Evolutionary conservation across 2,113 vertebrate species (phyloP), one percentile per base, ranked within the genome.

Genomic region (Baryphthengus martii): DNA sequence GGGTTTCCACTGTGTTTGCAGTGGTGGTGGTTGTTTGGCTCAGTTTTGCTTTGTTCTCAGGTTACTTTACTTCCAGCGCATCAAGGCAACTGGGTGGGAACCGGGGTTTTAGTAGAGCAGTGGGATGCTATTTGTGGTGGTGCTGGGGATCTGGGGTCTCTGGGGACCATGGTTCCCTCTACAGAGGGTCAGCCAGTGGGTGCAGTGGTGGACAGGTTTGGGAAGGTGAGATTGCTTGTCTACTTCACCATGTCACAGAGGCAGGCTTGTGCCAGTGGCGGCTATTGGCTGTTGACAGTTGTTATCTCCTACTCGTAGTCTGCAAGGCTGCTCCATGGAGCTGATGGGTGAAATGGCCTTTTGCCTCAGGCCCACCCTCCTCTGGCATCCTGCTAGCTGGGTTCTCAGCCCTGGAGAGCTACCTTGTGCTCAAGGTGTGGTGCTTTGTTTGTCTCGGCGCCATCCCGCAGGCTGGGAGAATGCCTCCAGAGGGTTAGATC

Each of bases 381-480:
- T 44, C 79, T 67, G 92, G 94, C 93, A 96, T 97, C 76, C 76
- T 87, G 91, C 73, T 93, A 49, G 89, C 90, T 95, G 90, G 79
- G 89, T 92, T 94, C 85, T 84, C 83, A 83, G 82, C 88, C 88
- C 83, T 4, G 72, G 17, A 58, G 58, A 88, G n/a, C 45, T 84
- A 13, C 86, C 49, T 44, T 29, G 72, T 0, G 8, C 77, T 66
- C 15, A 25, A 74, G 90, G 72, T 50, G 76, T 42, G 79, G 10
- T 56, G 83, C 50, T 20, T 47, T 59, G 16, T 40, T 84, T 58
- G 52, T 55, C 83, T 62, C 7, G 33, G 75, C 39, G 23, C 85
- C 18, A 0, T 79, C 65, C 78, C 15, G 58, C 66, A 13, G 6
- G 31, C 74, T 33, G 13, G 9, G 80, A 82, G 29, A 81, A 81